Evolutionary conservation across 2,888 invertebrate species (phyloP), one percentile per base, ranked within the genome.

Genomic region (Zygaena filipendulae): DNA sequence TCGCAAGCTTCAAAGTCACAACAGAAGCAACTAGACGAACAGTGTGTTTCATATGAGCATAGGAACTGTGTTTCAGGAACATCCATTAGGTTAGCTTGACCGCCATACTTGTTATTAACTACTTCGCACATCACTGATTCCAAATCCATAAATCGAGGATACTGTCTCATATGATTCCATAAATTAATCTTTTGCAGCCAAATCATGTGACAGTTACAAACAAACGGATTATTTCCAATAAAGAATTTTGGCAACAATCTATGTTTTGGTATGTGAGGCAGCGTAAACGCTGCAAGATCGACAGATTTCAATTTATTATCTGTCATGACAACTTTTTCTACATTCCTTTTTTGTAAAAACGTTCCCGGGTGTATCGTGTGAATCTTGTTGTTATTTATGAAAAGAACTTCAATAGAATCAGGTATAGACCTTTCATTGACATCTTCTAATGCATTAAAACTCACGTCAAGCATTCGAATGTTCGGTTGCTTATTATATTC

Each of bases 1-100:
- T 93, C 93, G 58, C 93, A 93, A 21, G 90, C 91, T 59, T 91
- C 91, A 67, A 90, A 93, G 49, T 92, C 91, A 59, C 93, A 93
- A 61, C 93, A 94, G 54, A 90, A 90, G 59, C 93, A 93, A 38
- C 89, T 81, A 8, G 91, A 86, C 52, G 91, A 91, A 66, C 93
- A 93, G 59, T 91, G 90, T 27, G 87, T 85, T 54, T 87, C 86
- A 70, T 92, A 92, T 8, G 86, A 85, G 60, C 92, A 92, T 45
- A 92, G 82, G 59, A 92, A 91, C 60, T 91, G 88, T 43, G 87
- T 86, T 35, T 88, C 82, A 45, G 85, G 85, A 45, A 89, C 79
- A 50, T 87, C 86, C 53, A 87, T 79, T 39, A 90, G 59, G 22
- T 87, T 86, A 35, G 84, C 83, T 34, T 85, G 86, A 13, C 87